Percentiles rank a stretch among this genome's conserved stretches.
Conservation (phyloP, 2,888 invertebrate species). For the Junonia oenone region DNA sequence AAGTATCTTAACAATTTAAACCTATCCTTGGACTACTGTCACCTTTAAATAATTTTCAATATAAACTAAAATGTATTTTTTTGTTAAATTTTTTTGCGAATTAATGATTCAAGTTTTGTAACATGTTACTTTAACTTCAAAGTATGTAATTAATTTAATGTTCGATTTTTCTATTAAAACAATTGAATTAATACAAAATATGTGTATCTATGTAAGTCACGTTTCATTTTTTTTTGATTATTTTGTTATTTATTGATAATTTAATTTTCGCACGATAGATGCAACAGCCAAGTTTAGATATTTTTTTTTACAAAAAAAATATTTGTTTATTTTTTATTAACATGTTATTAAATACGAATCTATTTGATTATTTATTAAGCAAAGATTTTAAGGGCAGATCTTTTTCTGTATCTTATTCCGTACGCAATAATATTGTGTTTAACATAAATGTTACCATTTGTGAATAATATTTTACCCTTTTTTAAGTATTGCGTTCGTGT, state of each 20-base stretch:
- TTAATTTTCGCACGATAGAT: neutral
- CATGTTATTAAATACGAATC: constrained; percentile 16
- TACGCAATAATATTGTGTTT: constrained; percentile 21
- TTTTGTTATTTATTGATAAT: no score
- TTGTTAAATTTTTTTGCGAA: constrained; percentile 17
- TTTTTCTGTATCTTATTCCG: constrained; percentile 13
- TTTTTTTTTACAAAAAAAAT: neutral
- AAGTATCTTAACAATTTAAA: constrained; percentile 56
- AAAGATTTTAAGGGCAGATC: constrained; percentile 23
- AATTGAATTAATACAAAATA: no score
- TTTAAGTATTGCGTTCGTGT: constrained; percentile 61
- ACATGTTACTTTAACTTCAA: no score
- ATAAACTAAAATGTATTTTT: constrained; percentile 32
- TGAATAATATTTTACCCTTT: constrained; percentile 59
- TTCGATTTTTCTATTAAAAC: no score
- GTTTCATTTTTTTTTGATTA: no score
- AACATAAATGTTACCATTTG: constrained; percentile 38
- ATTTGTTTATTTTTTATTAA: neutral
- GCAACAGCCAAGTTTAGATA: neutral
- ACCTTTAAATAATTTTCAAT: constrained; percentile 42
- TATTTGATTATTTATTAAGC: neutral
- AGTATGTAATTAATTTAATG: no score
- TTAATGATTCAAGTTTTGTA: constrained; percentile 20
- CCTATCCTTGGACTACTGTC: constrained; percentile 40
- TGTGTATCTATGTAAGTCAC: no score